These are phyloP conservation scores for Mesocentrotus franciscanus DNA, from an alignment of 53 echinoderm and acorn worm species.

Conservation along the genomic window DNA sequence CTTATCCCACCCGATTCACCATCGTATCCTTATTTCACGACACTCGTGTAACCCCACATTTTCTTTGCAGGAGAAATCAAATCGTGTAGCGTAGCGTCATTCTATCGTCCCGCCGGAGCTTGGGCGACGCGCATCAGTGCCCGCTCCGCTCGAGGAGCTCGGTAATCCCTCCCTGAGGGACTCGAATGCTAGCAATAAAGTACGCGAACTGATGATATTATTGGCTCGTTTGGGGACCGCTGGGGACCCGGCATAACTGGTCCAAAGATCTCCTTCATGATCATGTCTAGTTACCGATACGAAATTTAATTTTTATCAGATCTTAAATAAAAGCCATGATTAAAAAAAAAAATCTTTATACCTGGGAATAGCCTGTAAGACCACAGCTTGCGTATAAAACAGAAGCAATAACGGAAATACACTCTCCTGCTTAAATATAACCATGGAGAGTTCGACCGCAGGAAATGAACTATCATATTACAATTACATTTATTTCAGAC, in stretches of 20 bases:
- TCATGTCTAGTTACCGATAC: neutral
- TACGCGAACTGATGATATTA: constrained; percentile 45
- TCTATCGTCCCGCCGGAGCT: constrained; percentile 62
- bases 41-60: constrained; percentile 37
- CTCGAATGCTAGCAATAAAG: neutral
- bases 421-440: no score
- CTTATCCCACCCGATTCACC: no score
- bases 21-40: constrained; percentile 6
- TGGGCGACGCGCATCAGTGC: constrained; percentile 58
- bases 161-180: constrained; percentile 30
- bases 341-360: neutral
- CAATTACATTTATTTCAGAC: neutral
- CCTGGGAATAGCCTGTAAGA: neutral
- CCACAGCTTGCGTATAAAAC: neutral
- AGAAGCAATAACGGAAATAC: no score
- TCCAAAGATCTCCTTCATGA: constrained; percentile 1
- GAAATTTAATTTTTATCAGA: constrained; percentile 6
- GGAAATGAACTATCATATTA: neutral
- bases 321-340: neutral
- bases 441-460: neutral
- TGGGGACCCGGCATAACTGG: neutral
- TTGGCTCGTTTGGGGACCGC: constrained; percentile 40
- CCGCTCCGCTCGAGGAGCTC: constrained; percentile 25
- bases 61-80: constrained; percentile 42
- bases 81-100: constrained; percentile 60